phyloP scores from a whole-genome alignment of 1,140 invertebrate species.

The Zaprionus ghesquierei region DNA sequence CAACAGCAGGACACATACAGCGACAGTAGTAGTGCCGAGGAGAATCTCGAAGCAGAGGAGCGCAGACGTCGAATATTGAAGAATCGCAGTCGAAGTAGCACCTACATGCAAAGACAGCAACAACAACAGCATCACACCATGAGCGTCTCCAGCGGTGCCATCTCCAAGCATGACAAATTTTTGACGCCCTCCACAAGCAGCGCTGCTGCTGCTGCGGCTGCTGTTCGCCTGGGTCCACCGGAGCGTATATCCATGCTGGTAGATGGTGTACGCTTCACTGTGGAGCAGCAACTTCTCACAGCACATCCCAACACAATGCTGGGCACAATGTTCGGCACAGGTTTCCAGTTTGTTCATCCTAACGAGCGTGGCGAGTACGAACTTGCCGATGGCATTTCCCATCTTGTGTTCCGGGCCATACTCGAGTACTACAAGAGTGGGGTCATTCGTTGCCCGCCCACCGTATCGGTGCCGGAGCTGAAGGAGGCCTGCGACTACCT shows the following conservation, averaged over 20 bases:
- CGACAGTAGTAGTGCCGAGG: slow-evolving; percentile 88
- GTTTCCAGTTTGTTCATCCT: slow-evolving; percentile 95
- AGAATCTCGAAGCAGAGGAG: slow-evolving; percentile 86
- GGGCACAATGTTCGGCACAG: slow-evolving; percentile 98
- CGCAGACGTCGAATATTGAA: slow-evolving; percentile 86
- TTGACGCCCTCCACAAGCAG: slow-evolving; percentile 29
- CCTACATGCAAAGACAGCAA: slow-evolving; percentile 47
- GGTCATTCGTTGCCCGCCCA: slow-evolving; percentile 91
- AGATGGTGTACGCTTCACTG: slow-evolving; percentile 95
- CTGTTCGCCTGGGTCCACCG: slow-evolving; percentile 46
- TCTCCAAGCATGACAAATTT: slow-evolving; percentile 60
- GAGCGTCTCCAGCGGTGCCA: slow-evolving; percentile 49
- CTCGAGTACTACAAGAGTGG: slow-evolving; percentile 97
- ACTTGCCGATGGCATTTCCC: slow-evolving; percentile 98
- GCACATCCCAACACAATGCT: slow-evolving; percentile 96
- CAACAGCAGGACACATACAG: slow-evolving; percentile 82
- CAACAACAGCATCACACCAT: slow-evolving; percentile 30
- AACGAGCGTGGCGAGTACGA: slow-evolving; percentile 99
- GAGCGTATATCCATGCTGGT: slow-evolving; percentile 92
- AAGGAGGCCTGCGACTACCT: slow-evolving; percentile 99
- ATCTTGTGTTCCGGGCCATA: slow-evolving; percentile 97
- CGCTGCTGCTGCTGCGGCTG: slow-evolving; percentile 22
- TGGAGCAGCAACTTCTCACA: slow-evolving; percentile 95
- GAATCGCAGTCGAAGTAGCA: slow-evolving; percentile 83
- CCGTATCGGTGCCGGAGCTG: slow-evolving; percentile 95